Base-by-base conservation (phyloP, 2,113 vertebrate genomes). In the Calonectris borealis region DNA sequence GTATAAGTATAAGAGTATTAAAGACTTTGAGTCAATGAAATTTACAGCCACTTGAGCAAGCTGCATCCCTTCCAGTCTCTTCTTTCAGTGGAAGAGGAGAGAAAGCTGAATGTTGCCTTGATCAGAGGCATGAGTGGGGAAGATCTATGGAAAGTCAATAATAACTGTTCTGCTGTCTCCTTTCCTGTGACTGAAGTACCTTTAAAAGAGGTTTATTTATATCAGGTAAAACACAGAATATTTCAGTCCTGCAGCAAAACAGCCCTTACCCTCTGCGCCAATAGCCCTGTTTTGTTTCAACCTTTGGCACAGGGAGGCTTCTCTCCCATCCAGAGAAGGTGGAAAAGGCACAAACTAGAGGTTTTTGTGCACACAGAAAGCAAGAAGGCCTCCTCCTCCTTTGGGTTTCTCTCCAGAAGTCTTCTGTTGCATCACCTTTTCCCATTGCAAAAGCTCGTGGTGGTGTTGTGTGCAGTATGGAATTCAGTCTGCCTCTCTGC, bases 401-500 rank as follows among this genome's bases (percentile, higher is more conserved):
- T 34, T 60, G 31, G 2, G 2, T 83, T 42, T 69, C 21, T 92
- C n/a, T 82, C 60, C 34, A 83, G 21, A 93, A 86, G 15, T 60
- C 22, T 72, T 71, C 11, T 61, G 27, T 71, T 94, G 24, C 46
- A 93, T 86, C 68, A 90, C 80, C 58, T 80, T 70, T 94, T 90
- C 51, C 68, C 83, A 26, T 24, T 70, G 66, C 42, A 86, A 86
- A 92, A 83, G 27, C 60, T 92, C 2, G 0, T 17, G 27, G 2
- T 8, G 25, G 17, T 4, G 26, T 22, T 86, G 27, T 51, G 44
- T 77, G 32, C 44, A 46, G 16, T 55, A 44, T 44, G 69, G 93
- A 97, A 97, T 89, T 95, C 84, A 97, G 90, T 69, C 86, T 91
- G 83, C 25, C 32, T 77, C 51, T 51, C 7, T 79, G 71, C 92